Conservation (phyloP, 2,888 invertebrate species). For the Tinea trinotella region DNA sequence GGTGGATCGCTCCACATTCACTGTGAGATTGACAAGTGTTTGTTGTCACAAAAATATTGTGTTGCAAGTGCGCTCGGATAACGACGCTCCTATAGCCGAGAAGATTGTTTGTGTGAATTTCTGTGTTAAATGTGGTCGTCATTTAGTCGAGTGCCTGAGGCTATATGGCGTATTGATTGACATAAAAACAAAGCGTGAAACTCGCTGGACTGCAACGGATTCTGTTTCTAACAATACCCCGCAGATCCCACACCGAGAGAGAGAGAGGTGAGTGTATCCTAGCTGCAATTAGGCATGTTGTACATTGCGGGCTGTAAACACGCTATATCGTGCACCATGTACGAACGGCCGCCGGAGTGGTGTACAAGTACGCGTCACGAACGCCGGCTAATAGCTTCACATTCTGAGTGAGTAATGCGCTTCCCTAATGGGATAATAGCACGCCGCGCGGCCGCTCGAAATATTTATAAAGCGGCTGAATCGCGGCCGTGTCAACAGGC, state of each 20-base stretch:
- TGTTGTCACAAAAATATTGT: neutral
- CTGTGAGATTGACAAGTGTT: conserved; percentile 20
- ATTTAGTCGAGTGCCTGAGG: conserved; percentile 60
- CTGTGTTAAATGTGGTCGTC: conserved; percentile 67
- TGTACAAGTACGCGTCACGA: conserved; percentile 26
- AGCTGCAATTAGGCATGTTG: neutral
- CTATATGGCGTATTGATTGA: conserved; percentile 60
- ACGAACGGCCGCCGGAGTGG: neutral
- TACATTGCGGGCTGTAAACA: conserved; percentile 8
- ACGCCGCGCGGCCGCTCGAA: conserved; percentile 37
- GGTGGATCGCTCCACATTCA: conserved; percentile 48
- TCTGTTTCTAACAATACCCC: neutral
- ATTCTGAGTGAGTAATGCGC: conserved; percentile 61
- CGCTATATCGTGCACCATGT: conserved; percentile 3
- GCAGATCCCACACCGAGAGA: conserved; percentile 1
- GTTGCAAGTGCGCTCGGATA: neutral
- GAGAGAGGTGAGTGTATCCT: neutral
- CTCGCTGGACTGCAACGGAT: neutral
- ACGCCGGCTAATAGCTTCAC: conserved; percentile 48
- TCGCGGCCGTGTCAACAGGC: conserved; percentile 55
- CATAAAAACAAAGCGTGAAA: conserved; percentile 46
- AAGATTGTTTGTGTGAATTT: conserved; percentile 25
- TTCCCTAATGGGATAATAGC: conserved; percentile 66
- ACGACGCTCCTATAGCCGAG: neutral
- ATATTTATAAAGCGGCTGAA: conserved; percentile 65